Base-by-base conservation (phyloP, 2,888 invertebrate species). In the Eustalomyia histrio region DNA sequence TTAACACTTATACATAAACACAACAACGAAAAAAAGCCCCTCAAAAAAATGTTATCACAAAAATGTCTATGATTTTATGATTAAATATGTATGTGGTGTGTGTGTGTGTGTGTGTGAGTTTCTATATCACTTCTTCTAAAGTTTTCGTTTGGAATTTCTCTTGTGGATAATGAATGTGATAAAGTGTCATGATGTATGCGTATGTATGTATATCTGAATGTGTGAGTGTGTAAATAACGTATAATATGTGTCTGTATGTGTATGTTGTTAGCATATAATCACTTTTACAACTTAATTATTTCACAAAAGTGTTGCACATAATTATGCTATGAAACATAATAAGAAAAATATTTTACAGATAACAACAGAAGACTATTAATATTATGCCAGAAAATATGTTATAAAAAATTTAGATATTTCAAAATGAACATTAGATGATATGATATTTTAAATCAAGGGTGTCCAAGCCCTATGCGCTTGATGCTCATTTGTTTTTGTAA, bases 281-380 rank as follows among this genome's bases (percentile, higher is more conserved):
- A 52, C 43, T 57, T 71, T 55, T 71, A 65, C 53, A 50, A 17
- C 67, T 67, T 80, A 68, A 80, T 80, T 80, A 76, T 67, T 33
- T 29, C 52, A 67, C 43, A 67, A 80, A 63, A 63, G 65, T 17
- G 64, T 57, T 52, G 53, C 71, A 69, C 76, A 68, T 68, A 76
- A 80, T 76, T 73, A 80, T 69, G 58, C 35, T 33, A 64, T 58
- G 58, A 29, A 50, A 65, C 5, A 18, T 21, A 14, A 18, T 16
- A 18, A 10, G 7, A 52, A 21, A n/a, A 39, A 65, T 64, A 35
- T 60, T 21, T 52, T 43, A 16, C 50, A 33, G 52, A 55, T 68
- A 47, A 47, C 14, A 47, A 47, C 14, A 47, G n/a, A 47, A 47
- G 3, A 47, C 9, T 47, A 47, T 47, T 47, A n/a, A 47, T 47